A percentile compares a stretch with the other conserved stretches of the same genome.
phyloP scores from a whole-genome alignment of 1,140 invertebrate genomes.

The Lepidurus apus region DNA sequence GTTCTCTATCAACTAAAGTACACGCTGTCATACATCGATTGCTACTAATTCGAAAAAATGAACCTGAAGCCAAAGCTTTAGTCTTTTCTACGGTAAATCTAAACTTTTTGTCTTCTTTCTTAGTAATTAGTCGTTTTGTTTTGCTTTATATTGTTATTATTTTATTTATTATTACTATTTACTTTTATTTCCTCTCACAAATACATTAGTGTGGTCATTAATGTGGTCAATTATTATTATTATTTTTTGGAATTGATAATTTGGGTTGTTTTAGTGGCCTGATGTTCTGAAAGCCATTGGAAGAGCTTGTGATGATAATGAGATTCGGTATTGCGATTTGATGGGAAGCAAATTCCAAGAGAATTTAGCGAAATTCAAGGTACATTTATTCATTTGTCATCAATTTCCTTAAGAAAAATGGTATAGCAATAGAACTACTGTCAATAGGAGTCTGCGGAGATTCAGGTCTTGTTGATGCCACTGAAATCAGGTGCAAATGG shows the following conservation, averaged over 20 bases:
- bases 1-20: slow-evolving; percentile 67
- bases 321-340: slow-evolving; percentile 48
- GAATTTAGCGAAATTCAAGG: slow-evolving; percentile 54
- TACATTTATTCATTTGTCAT: slow-evolving; percentile 37
- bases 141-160: slow-evolving; percentile 22
- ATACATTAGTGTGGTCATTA: too few species aligned
- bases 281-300: slow-evolving; percentile 57
- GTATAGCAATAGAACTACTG: not conserved
- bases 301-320: slow-evolving; percentile 56
- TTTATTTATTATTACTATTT: not conserved
- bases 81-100: slow-evolving; percentile 62
- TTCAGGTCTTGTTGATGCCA: slow-evolving; percentile 63
- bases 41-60: slow-evolving; percentile 51
- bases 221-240: too few species aligned
- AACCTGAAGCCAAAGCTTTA: slow-evolving; percentile 59
- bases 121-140: slow-evolving; percentile 25
- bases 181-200: too few species aligned
- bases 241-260: not conserved
- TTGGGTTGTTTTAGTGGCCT: slow-evolving; percentile 51
- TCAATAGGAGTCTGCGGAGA: slow-evolving; percentile 45
- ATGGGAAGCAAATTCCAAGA: slow-evolving; percentile 48
- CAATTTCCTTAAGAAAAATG: not conserved
- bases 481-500: slow-evolving; percentile 65
- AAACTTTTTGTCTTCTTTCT: not conserved
- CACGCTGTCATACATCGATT: slow-evolving; percentile 58